phyloP scores from a whole-genome alignment of 2,113 vertebrate genomes.

The Urocolius indicus region DNA sequence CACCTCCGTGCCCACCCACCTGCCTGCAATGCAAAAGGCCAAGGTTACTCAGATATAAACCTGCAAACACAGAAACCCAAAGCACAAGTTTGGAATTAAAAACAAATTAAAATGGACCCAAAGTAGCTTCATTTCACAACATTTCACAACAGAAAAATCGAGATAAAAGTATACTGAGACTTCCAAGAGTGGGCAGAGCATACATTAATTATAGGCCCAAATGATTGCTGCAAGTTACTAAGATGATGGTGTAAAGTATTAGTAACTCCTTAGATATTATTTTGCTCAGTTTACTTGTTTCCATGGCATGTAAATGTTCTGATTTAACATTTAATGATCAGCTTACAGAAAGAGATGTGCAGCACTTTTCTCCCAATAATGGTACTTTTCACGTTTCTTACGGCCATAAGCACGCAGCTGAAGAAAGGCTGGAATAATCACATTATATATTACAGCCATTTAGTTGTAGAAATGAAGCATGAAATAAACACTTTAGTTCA shows the following conservation, averaged over 20 bases:
- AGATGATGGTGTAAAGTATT: not conserved
- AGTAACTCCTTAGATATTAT: not conserved
- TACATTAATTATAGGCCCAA: not conserved
- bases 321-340: not conserved
- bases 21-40: no score
- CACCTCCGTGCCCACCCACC: no score
- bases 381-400: not conserved
- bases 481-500: constrained; percentile 72
- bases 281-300: not conserved
- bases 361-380: not conserved
- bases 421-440: constrained; percentile 47
- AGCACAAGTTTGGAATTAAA: no score
- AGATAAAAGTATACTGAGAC: not conserved
- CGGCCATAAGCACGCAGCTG: not conserved
- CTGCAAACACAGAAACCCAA: no score
- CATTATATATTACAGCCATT: constrained; percentile 60
- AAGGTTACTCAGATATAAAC: no score
- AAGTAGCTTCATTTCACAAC: no score
- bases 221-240: not conserved
- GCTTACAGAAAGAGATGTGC: not conserved
- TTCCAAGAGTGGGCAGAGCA: not conserved
- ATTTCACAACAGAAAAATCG: not conserved
- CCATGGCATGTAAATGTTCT: not conserved
- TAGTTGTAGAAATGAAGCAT: constrained; percentile 68
- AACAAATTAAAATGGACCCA: no score